These are phyloP conservation scores for Arbacia lixula DNA, from an alignment of 53 echinoderm and acorn worm genomes.

Conservation along the genomic window DNA sequence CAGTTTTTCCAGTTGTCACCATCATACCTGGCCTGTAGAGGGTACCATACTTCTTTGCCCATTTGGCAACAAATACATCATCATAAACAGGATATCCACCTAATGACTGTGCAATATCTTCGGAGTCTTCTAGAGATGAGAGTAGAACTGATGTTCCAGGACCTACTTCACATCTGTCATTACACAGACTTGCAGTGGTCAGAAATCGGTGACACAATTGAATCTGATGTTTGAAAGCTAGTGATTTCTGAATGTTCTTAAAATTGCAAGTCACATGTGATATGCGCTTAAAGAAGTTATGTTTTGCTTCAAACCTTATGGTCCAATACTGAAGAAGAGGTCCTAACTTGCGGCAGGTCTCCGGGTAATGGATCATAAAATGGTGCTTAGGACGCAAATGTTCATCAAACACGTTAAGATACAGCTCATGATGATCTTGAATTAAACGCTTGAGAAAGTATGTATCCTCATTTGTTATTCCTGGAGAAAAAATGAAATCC, in stretches of 20 bases:
- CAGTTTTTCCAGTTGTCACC: conserved; percentile 35
- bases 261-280: conserved; percentile 49
- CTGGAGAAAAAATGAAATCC: conserved; percentile 56
- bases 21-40: conserved; percentile 52
- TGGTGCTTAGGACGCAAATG: conserved; percentile 65
- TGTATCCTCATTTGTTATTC: conserved; percentile 55
- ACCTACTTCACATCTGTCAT: conserved; percentile 7
- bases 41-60: conserved; percentile 37
- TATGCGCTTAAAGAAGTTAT: conserved; percentile 60
- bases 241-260: conserved; percentile 43
- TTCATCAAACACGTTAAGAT: conserved; percentile 24
- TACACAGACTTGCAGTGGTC: not conserved
- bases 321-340: conserved; percentile 57
- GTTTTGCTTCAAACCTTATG: conserved; percentile 75
- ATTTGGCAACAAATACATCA: conserved; percentile 63
- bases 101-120: conserved; percentile 16
- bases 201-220: conserved; percentile 3
- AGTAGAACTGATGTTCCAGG: conserved; percentile 20
- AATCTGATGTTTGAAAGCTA: conserved; percentile 57
- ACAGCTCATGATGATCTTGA: conserved; percentile 65
- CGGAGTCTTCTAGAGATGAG: conserved; percentile 9
- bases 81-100: conserved; percentile 41
- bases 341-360: conserved; percentile 43
- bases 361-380: conserved; percentile 65
- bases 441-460: conserved; percentile 59